Evolutionary conservation across 1,140 invertebrate genomes (phyloP), one percentile per base, ranked within the genome.

Genomic region (Megalonaias nervosa): DNA sequence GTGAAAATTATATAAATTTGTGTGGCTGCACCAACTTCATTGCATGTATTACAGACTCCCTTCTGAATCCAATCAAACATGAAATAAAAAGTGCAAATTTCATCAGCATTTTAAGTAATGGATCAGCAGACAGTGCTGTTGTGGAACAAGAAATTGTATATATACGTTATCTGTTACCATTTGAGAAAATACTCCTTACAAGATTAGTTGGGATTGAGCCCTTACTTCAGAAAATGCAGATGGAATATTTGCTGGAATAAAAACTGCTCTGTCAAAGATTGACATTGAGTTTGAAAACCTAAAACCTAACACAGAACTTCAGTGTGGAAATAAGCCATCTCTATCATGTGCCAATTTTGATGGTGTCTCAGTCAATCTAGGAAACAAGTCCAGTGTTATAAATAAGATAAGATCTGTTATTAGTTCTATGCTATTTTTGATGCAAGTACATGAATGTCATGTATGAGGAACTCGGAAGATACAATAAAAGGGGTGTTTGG

Each of bases 401-500:
- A 62, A 64, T 31, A 38, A 65, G 61, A 64, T 64, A 13, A 55
- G 56, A 66, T 38, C 55, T 3, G 57, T 77, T 15, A 59, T 77
- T 61, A 67, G 67, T 48, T 55, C 58, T n/a, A 19, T 19, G 68
- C 74, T 67, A 65, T 68, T 31, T 60, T 71, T 57, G 69, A 77
- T 71, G 70, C 60, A 23, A 71, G 38, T 57, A 77, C 71, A 31
- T 38, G 19, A 14, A 60, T 60, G 14, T 67, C 58, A 38, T 60
- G 60, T 23, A 56, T 75, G 19, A 26, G 13, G 1, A 60, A 67
- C 15, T 71, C 71, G 66, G 68, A 71, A 71, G 61, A 14, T 2
- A 77, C 68, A n/a, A 57, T 77, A 15, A 77, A 77, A 38, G 75
- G 75, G 13, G 38, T 77, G 21, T 77, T 71, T 64, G 9, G 13